A percentile compares a stretch with the other conserved stretches of the same genome.
Evolutionary conservation across 2,797 vertebrate genomes (phyloP).

Genomic region (Gallinago stenura): DNA sequence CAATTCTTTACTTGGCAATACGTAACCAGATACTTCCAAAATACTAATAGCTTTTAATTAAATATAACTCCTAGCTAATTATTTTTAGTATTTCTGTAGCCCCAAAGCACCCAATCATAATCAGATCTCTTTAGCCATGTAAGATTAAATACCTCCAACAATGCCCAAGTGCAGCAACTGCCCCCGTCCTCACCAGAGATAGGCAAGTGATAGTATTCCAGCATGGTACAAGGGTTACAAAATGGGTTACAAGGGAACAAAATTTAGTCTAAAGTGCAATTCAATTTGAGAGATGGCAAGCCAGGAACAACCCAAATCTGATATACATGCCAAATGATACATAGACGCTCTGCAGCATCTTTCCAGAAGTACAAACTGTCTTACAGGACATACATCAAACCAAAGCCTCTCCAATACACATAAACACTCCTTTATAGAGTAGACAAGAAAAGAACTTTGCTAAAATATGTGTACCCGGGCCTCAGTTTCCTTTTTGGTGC

Average conservation of each 20-base stretch:
- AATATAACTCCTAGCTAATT: neutral
- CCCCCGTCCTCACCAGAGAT: neutral
- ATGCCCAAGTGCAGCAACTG: neutral
- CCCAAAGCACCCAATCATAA: neutral
- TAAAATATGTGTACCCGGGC: accelerated
- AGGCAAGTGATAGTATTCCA: neutral
- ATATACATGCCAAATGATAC: neutral
- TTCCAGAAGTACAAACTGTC: neutral
- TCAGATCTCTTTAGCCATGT: neutral
- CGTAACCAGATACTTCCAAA: neutral
- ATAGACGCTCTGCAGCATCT: neutral
- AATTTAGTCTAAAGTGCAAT: neutral
- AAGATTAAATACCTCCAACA: neutral
- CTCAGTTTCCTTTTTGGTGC: neutral
- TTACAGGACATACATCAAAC: neutral
- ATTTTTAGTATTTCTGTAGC: neutral
- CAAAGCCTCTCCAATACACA: neutral
- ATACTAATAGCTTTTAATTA: neutral
- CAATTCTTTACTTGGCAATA: neutral
- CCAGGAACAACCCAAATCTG: neutral
- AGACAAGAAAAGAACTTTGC: neutral
- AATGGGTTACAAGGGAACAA: neutral
- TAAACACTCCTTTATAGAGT: neutral
- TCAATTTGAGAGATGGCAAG: neutral
- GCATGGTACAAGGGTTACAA: too few species aligned